Evolutionary conservation across 2,797 vertebrate genomes (phyloP), one percentile per base, ranked within the genome.

Genomic region (Enteromius anoplus): DNA sequence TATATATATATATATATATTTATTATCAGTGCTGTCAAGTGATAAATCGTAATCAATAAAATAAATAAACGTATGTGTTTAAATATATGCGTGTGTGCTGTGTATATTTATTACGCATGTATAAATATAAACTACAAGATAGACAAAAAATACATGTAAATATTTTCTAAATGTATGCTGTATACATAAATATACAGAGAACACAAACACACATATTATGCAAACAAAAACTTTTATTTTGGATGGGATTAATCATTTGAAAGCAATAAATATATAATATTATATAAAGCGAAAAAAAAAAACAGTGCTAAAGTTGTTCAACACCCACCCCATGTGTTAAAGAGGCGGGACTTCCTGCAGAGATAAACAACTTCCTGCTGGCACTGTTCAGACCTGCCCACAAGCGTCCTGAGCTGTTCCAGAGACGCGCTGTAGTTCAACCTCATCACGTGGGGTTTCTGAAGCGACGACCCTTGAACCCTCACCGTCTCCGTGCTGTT

Each of bases 311-410:
- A 69, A 17, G 47, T 42, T 55, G 9, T 26, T 49, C 14, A 75
- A 66, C 32, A 84, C 94, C 93, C 90, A 98, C 98, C 97, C 0
- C 95, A 95, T 0, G 95, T 95, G 92, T 97, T 98, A 85, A 97
- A 94, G 42, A 98, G 94, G 60, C 96, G 97, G 68, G 97, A 97
- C 88, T 90, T 97, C 90, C 89, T 96, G 91, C 98, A 99, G 88
- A 93, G 92, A 90, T 97, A 98, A 51, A 93, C 91, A 65, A 96
- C 92, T 84, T 99, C 96, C 91, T 99, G 98, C 81, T 99, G 96
- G 0, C 98, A 99, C 90, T 96, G 92, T 84, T 97, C 96, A 0
- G 96, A 96, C 4, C 93, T 93, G 83, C 89, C 92, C 17, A 97
- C 95, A 90, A 97, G 23, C 0, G 95, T 93, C 23, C 92, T 92